Evolutionary conservation across 2,113 vertebrate species (phyloP).

Genomic region (Martes martes): DNA sequence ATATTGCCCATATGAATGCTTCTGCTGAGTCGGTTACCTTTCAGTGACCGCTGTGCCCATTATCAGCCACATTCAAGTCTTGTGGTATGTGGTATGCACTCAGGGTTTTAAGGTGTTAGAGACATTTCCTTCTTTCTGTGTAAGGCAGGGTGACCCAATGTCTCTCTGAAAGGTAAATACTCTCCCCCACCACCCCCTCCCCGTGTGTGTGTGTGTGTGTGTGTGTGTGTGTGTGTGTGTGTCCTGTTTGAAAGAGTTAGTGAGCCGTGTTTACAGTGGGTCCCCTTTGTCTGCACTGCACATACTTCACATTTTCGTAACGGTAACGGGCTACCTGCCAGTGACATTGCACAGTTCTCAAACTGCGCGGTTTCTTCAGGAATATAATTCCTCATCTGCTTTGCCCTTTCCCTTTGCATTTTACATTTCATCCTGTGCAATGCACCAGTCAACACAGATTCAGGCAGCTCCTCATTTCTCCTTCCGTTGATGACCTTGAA

Average conservation of each 20-base stretch:
- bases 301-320: constrained; percentile 82
- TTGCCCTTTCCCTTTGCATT: constrained; percentile 45
- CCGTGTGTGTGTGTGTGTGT: background rate
- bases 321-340: constrained; percentile 78
- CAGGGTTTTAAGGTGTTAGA: constrained; percentile 71
- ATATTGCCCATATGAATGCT: background rate
- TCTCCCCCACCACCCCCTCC: constrained; percentile 13
- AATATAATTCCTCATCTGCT: constrained; percentile 67
- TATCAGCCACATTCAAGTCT: constrained; percentile 56
- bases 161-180: constrained; percentile 81
- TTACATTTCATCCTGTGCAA: constrained; percentile 37
- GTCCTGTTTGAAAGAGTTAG: constrained; percentile 68
- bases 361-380: constrained; percentile 63
- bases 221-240: background rate
- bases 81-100: constrained; percentile 77
- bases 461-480: constrained; percentile 47
- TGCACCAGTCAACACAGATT: constrained; percentile 45
- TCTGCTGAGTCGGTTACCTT: constrained; percentile 65
- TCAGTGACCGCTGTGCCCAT: constrained; percentile 56
- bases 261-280: constrained; percentile 78
- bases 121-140: constrained; percentile 78
- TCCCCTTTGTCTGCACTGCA: constrained; percentile 76
- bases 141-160: constrained; percentile 78
- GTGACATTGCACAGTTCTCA: constrained; percentile 69
- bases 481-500: constrained; percentile 35